phyloP scores from a whole-genome alignment of 2,888 invertebrate genomes.

The Ophioninae sp. region DNA sequence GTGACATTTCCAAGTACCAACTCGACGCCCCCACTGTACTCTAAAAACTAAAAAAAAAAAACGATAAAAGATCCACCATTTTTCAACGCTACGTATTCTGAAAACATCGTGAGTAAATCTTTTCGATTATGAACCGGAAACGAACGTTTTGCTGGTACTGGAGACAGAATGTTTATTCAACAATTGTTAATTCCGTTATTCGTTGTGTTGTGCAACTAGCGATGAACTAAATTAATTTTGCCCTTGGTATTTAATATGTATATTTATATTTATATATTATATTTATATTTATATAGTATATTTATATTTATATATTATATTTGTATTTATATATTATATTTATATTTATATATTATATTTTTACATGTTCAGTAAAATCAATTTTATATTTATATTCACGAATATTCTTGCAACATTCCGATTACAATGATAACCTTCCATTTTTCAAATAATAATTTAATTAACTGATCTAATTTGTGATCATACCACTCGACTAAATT shows the following conservation, averaged over 20 bases:
- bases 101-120: not conserved
- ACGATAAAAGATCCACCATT: not conserved
- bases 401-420: too few species aligned
- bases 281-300: too few species aligned
- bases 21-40: constrained; percentile 12
- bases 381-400: too few species aligned
- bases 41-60: constrained; percentile 5
- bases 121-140: constrained; percentile 4
- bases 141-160: not conserved
- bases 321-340: too few species aligned
- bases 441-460: too few species aligned
- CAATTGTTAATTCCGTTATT: not conserved
- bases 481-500: not conserved
- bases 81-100: constrained; percentile 2
- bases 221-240: not conserved
- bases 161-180: not conserved
- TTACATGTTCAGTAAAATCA: too few species aligned
- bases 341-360: too few species aligned
- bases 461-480: too few species aligned
- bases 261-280: too few species aligned
- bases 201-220: not conserved
- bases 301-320: too few species aligned
- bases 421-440: too few species aligned
- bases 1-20: constrained; percentile 50
- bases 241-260: too few species aligned